Evolutionary conservation across 1,140 invertebrate species (phyloP), one percentile per base, ranked within the genome.

Genomic region (Drosophila pruinosa): DNA sequence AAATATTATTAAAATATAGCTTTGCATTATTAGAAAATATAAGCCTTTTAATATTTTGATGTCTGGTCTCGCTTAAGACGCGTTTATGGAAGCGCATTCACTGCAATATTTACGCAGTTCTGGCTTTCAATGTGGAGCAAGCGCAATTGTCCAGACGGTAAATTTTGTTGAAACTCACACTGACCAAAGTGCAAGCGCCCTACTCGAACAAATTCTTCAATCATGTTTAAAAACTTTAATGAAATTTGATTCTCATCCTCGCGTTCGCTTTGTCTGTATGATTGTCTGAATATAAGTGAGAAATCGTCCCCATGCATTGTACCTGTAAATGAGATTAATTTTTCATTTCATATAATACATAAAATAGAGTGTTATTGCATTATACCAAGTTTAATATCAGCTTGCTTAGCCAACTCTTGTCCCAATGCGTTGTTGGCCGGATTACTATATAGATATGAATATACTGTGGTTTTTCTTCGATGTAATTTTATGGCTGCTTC

Each of bases 371-470:
- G 15, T 31, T 28, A 47, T 26, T 15, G 22, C 7, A 34, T 50
- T 58, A 8, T 63, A 72, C 68, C 74, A 21, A 76, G 56, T 59
- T 68, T 21, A 2, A 76, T 39, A 26, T 76, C 69, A 3, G 52
- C 41, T 2, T 69, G 63, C 15, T 48, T 34, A 15, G 69, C 14
- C 15, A 76, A 19, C 4, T 3, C 15, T 10, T 59, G n/a, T 7
- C 57, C 69, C n/a, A 63, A 15, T 39, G 24, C 34, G 7, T 7
- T 15, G 17, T 53, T 57, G 1, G 58, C 53, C 0, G 69, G 69
- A 59, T 72, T 69, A 47, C 68, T 70, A 58, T 69, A 77, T 3
- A 77, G 26, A 53, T 73, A 77, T 1, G 47, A 64, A 41, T 69
- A 77, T 5, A 77, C 41, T 10, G 74, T 48, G 34, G 17, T 39